Base-by-base conservation (phyloP, 2,797 vertebrate species). In the Anguilla marmorata region DNA sequence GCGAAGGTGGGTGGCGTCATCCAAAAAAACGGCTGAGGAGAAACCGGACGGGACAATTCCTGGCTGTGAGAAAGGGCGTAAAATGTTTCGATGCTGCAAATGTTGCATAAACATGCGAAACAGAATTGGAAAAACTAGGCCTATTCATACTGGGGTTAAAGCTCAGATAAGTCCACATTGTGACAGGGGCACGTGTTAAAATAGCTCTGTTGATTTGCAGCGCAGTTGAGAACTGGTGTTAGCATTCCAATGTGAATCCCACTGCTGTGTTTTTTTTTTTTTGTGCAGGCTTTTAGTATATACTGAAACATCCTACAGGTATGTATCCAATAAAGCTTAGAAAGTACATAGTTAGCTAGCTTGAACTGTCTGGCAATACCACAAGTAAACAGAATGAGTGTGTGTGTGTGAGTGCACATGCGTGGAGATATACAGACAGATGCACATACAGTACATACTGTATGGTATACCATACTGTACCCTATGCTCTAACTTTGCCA, bases 91-190 rank as follows among this genome's bases (percentile, higher is more conserved):
- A 80, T 27, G 80, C 50, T 88, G 88, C 86, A 63, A 66, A 76
- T 30, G 72, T 86, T 50, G 16, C 76, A 86, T 87, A 86, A 90
- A 88, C 52, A n/a, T 85, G 87, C 80, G 58, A 74, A 87, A 83
- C 24, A 87, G 85, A 86, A 80, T 60, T 58, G 89, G 72, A 83
- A 88, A 87, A 88, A 7, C 19, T 48, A 30, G 87, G 88, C 0
- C 85, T 82, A 69, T 85, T 86, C 16, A 41, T 41, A 19, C 37
- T 76, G 74, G 8, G 45, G 3, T 24, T 27, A 48, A 50, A 48
- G 19, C 79, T 45, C 79, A 48, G 21, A 50, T 50, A n/a, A 50
- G 50, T 50, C 45, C 45, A 82, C 14, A 41, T 76, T 33, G 2
- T 19, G 33, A 37, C 33, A 19, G 74, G 19, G 3, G 14, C 33